Evolutionary conservation across 2,797 vertebrate genomes (phyloP).

Genomic region (Emydoidea blandingii): DNA sequence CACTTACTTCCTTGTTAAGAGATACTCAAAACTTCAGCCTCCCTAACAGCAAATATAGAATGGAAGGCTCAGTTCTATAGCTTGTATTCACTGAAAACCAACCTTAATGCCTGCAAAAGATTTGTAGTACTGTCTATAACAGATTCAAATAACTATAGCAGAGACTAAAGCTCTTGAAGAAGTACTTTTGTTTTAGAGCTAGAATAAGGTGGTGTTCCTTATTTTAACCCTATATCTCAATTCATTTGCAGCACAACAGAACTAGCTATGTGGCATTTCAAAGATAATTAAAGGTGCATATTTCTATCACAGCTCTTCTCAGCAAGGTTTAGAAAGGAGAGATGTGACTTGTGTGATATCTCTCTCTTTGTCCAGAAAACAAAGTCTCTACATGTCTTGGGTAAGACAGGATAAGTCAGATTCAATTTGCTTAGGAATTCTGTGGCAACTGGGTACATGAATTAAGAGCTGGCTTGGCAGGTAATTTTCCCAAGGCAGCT

Average conservation of each 20-base stretch:
- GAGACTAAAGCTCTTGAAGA: constrained; percentile 5
- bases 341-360: not conserved
- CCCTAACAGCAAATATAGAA: not conserved
- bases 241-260: not conserved
- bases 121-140: not conserved
- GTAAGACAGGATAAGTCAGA: constrained; percentile 22
- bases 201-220: not conserved
- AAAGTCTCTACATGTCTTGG: constrained; percentile 45
- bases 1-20: constrained; percentile 33
- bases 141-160: not conserved
- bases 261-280: not conserved
- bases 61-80: not conserved
- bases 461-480: constrained; percentile 57
- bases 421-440: constrained; percentile 41
- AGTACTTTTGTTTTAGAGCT: constrained; percentile 14
- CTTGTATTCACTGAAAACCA: not conserved
- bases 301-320: not conserved
- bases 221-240: constrained; percentile 29
- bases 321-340: constrained; percentile 30
- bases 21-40: constrained; percentile 13
- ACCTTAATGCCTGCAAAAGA: not conserved
- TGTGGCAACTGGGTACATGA: not conserved
- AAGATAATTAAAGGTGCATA: not conserved
- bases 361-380: not conserved
- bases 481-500: constrained; percentile 20